A percentile compares a stretch with the other conserved stretches of the same genome.
phyloP scores from a whole-genome alignment of 2,888 invertebrate species.

The Tenodera sinensis region DNA sequence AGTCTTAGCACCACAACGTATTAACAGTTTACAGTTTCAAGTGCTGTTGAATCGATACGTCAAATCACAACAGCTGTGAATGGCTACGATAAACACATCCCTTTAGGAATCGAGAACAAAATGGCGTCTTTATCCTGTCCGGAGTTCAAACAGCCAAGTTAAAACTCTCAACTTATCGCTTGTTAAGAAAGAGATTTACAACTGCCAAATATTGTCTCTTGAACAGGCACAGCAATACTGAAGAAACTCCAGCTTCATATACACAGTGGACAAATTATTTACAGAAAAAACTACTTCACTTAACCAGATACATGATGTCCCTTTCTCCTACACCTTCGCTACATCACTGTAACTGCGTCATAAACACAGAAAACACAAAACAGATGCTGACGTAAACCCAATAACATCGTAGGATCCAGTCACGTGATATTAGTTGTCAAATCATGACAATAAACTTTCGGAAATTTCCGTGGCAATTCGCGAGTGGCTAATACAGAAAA shows the following conservation, averaged over 20 bases:
- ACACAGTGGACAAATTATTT: constrained; percentile 8
- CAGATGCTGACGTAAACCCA: constrained; percentile 13
- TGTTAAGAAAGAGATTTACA: not conserved
- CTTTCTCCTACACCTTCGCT: constrained; percentile 1
- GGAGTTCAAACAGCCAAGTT: not conserved
- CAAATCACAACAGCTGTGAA: constrained; percentile 27
- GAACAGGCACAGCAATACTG: constrained; percentile 1
- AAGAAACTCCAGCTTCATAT: not conserved
- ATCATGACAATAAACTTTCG: constrained; percentile 8
- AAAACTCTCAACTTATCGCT: not conserved
- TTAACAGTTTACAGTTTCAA: constrained; percentile 7
- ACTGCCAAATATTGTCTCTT: constrained; percentile 1
- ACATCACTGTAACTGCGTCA: constrained; percentile 26
- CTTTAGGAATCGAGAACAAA: constrained; percentile 23
- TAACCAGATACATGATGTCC: not conserved
- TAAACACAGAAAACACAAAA: constrained; percentile 9
- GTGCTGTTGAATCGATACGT: not conserved
- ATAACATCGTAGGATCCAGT: constrained; percentile 7
- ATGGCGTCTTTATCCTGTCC: constrained; percentile 25
- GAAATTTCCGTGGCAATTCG: not conserved
- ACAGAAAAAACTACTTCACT: constrained; percentile 18
- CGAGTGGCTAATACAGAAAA: not conserved
- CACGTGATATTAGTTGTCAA: constrained; percentile 23
- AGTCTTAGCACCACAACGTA: constrained; percentile 20
- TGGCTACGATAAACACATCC: constrained; percentile 19